Evolutionary conservation across 2,797 vertebrate genomes (phyloP).

Genomic region (Argya squamiceps): DNA sequence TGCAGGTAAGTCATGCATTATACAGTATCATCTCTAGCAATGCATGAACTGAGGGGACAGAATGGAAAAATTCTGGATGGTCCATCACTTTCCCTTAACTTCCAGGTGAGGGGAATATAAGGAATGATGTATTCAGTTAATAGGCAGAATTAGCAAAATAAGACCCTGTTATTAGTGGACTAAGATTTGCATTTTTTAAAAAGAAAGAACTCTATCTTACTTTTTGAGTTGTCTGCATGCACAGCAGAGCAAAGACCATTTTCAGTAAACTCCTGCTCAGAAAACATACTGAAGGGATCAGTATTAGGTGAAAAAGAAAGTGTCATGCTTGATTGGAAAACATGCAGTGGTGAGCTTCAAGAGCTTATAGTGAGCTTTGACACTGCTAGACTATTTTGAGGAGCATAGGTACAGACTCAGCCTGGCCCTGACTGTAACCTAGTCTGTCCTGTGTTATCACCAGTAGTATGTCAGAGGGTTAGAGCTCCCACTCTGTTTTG

Average conservation of each 20-base stretch:
- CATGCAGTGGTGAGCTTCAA: not conserved
- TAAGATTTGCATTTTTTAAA: not conserved
- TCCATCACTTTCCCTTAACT: not conserved
- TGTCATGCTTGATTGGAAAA: not conserved
- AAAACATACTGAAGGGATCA: not conserved
- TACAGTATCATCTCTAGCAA: not conserved
- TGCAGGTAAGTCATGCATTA: slow-evolving; percentile 42
- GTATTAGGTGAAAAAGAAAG: not conserved
- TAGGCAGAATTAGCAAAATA: not conserved
- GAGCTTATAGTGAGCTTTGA: not conserved
- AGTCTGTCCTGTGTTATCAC: not conserved
- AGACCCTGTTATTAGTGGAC: not conserved
- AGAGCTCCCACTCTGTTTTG: not conserved
- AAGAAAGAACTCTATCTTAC: not conserved
- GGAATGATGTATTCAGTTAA: not conserved
- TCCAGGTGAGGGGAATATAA: not conserved
- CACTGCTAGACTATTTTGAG: not conserved
- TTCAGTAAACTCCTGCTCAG: slow-evolving; percentile 1
- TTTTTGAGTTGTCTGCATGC: not conserved
- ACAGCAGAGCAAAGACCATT: not conserved
- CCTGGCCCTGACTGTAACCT: not conserved
- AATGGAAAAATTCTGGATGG: slow-evolving; percentile 14
- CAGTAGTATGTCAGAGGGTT: not conserved
- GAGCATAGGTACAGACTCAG: not conserved
- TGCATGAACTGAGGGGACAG: not conserved